Conservation (phyloP, 2,797 vertebrate species). For the Antrozous pallidus region DNA sequence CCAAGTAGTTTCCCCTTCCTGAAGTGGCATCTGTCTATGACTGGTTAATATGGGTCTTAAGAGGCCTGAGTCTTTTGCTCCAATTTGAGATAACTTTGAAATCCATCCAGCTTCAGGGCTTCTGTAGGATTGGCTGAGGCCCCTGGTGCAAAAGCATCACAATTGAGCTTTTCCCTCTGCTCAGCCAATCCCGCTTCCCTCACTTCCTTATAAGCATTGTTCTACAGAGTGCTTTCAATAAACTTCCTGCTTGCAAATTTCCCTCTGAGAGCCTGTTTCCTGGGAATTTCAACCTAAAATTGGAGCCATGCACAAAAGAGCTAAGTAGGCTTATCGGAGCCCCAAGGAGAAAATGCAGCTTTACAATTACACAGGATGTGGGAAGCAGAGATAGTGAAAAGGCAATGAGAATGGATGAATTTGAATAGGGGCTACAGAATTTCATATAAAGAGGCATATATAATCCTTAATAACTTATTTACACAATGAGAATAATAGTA, state of each 20-base stretch:
- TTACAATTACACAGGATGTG: not conserved
- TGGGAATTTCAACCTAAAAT: not conserved
- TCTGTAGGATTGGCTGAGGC: not conserved
- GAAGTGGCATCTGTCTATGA: not conserved
- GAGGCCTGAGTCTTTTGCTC: not conserved
- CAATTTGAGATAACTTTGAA: not conserved
- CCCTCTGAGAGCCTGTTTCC: not conserved
- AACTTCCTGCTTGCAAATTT: not conserved
- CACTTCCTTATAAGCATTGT: not conserved
- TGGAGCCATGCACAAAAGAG: not conserved
- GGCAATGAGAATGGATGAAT: not conserved
- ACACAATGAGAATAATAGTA: no score
- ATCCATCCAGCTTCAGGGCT: not conserved
- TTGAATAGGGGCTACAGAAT: not conserved
- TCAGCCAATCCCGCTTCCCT: not conserved
- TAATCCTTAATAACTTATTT: no score
- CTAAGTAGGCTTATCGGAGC: not conserved
- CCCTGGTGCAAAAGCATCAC: not conserved
- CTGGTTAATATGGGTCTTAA: not conserved
- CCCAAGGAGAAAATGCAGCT: not conserved
- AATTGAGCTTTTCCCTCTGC: not conserved
- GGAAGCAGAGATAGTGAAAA: not conserved
- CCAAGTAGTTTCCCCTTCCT: not conserved
- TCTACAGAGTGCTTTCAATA: not conserved
- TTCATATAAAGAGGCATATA: not conserved